A percentile compares a stretch with the other conserved stretches of the same genome.
phyloP scores from a whole-genome alignment of 2,113 vertebrate species.

The Salvelinus alpinus region DNA sequence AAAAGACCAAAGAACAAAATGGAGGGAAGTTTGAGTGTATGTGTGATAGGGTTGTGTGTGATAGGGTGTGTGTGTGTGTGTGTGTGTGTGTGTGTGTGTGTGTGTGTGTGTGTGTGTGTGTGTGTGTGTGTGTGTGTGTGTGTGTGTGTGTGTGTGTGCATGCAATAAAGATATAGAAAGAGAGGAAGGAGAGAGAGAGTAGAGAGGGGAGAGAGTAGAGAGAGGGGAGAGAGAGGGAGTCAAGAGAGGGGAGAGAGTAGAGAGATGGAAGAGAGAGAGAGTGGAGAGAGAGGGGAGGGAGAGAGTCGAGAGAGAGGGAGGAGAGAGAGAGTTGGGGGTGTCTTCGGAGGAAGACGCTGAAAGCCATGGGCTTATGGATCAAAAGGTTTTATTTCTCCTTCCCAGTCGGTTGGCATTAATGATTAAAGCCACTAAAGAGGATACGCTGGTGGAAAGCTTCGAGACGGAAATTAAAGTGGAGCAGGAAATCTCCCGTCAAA shows the following conservation, averaged over 20 bases:
- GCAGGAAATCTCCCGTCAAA: no score
- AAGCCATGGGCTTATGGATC: no score
- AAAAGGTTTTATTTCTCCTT: slow-evolving; percentile 6
- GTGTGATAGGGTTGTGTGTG: not conserved
- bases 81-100: not conserved
- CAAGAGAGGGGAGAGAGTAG: not conserved
- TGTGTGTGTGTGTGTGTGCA: no score
- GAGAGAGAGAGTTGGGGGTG: not conserved
- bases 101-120: no score
- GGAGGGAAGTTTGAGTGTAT: not conserved
- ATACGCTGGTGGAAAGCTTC: not conserved
- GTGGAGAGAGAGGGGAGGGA: not conserved
- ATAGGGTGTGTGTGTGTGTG: not conserved
- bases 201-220: no score
- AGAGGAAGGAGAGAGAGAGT: no score
- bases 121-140: not conserved
- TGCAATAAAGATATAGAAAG: no score
- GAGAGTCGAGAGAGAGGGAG: not conserved
- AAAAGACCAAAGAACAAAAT: not conserved
- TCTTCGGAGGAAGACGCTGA: not conserved
- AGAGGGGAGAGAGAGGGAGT: not conserved
- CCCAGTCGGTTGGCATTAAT: not conserved
- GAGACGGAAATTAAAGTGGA: no score
- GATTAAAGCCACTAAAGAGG: not conserved
- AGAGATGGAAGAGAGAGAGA: not conserved